A percentile compares a stretch with the other conserved stretches of the same genome.
Conservation (phyloP, 2,797 vertebrate genomes). For the Mormyrops attenuatus region DNA sequence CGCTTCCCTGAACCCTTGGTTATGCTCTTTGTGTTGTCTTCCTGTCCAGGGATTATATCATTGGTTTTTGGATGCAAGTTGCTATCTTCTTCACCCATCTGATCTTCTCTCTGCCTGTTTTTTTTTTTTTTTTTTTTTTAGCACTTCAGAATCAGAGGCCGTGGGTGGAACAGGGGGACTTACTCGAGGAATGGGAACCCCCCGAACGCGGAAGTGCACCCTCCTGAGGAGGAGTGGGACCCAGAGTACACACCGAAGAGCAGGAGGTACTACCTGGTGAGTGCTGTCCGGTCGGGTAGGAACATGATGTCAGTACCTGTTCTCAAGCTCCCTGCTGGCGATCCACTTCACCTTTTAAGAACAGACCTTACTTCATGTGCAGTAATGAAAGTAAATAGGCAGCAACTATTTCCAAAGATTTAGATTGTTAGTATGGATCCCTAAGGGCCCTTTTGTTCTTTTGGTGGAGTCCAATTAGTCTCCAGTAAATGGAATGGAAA, state of each 20-base stretch:
- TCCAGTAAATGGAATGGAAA: neutral
- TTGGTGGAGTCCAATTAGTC: too few species aligned
- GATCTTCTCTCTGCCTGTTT: neutral
- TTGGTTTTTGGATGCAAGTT: neutral
- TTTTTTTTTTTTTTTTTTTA: constrained; percentile 48
- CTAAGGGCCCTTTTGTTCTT: neutral
- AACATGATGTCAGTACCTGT: neutral
- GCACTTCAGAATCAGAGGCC: constrained; percentile 85
- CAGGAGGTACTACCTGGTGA: constrained; percentile 97
- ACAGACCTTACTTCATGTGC: neutral
- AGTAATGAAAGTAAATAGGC: neutral
- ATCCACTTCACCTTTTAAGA: neutral
- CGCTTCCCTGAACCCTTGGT: neutral
- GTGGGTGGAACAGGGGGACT: constrained; percentile 89
- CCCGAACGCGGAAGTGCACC: constrained; percentile 63
- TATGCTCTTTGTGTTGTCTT: neutral
- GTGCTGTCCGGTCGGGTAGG: constrained; percentile 34
- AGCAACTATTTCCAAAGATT: neutral
- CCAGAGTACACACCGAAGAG: constrained; percentile 97
- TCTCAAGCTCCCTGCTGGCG: neutral
- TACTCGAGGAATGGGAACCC: constrained; percentile 82
- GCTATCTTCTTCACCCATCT: neutral
- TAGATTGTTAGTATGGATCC: neutral
- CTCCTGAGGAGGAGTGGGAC: constrained; percentile 92
- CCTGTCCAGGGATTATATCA: neutral